Evolutionary conservation across 2,888 invertebrate genomes (phyloP).

Genomic region (Euplagia quadripunctaria): DNA sequence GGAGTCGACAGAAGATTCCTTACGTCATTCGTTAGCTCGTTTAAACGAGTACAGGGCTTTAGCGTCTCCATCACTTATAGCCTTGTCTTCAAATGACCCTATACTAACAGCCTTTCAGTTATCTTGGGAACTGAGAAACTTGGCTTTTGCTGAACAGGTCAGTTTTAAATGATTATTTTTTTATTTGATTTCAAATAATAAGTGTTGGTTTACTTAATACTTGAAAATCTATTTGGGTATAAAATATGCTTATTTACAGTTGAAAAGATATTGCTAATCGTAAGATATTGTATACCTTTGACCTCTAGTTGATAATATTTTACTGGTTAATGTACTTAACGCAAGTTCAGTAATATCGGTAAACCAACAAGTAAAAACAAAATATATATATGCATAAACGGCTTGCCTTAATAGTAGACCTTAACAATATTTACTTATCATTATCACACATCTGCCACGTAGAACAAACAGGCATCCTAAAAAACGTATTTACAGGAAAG

Average conservation of each 20-base stretch:
- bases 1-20: constrained; percentile 91
- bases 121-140: constrained; percentile 96
- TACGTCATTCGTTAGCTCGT: constrained; percentile 94
- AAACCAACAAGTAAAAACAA: too few species aligned
- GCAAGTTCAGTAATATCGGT: too few species aligned
- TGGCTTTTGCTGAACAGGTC: constrained; percentile 93
- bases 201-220: too few species aligned
- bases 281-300: too few species aligned
- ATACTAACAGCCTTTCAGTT: constrained; percentile 97
- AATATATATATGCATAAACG: too few species aligned
- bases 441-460: not conserved
- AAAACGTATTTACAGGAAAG: constrained; percentile 90
- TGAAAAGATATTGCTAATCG: too few species aligned
- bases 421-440: too few species aligned
- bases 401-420: too few species aligned
- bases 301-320: too few species aligned
- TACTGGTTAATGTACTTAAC: too few species aligned
- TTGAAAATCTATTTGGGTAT: too few species aligned
- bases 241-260: too few species aligned
- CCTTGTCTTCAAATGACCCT: constrained; percentile 96
- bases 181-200: not conserved
- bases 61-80: constrained; percentile 97
- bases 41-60: constrained; percentile 97
- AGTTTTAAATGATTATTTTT: not conserved
- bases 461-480: not conserved